Percentiles rank a stretch among this genome's conserved stretches.
These are phyloP conservation scores for Leucophenga maculata DNA, from an alignment of 2,888 invertebrate genomes.

Conservation along the genomic window DNA sequence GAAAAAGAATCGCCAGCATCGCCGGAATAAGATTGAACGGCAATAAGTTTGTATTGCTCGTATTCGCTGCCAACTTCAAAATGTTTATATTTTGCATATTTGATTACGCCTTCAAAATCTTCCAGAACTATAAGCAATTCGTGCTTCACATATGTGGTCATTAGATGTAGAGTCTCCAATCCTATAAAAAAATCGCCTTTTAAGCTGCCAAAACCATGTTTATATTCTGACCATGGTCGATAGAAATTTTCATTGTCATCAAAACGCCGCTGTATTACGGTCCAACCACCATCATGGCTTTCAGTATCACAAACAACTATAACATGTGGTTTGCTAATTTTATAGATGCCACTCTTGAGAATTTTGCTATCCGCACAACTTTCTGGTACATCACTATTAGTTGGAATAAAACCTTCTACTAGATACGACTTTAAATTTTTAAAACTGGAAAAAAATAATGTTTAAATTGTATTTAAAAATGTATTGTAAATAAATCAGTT, in stretches of 20 bases:
- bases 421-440: too few relatives aligned
- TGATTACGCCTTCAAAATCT: constrained; percentile 75
- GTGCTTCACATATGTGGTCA: constrained; percentile 69
- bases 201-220: constrained; percentile 79
- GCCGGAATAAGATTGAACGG: constrained; percentile 78
- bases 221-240: constrained; percentile 78
- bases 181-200: constrained; percentile 82
- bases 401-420: too few relatives aligned
- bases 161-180: constrained; percentile 77
- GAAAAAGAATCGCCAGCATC: constrained; percentile 79
- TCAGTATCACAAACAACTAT: constrained; percentile 45
- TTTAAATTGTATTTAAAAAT: too few relatives aligned
- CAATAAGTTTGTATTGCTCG: constrained; percentile 78
- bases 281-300: constrained; percentile 77
- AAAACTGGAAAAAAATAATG: too few relatives aligned
- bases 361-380: too few relatives aligned
- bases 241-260: constrained; percentile 80
- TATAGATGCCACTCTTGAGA: background rate
- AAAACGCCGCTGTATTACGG: constrained; percentile 78
- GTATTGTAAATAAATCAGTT: too few relatives aligned
- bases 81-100: constrained; percentile 76
- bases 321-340: constrained; percentile 31
- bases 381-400: too few relatives aligned
- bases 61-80: constrained; percentile 79
- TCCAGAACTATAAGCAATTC: constrained; percentile 78